Evolutionary conservation across 1,140 invertebrate species (phyloP).

Genomic region (Lepidostoma basale): DNA sequence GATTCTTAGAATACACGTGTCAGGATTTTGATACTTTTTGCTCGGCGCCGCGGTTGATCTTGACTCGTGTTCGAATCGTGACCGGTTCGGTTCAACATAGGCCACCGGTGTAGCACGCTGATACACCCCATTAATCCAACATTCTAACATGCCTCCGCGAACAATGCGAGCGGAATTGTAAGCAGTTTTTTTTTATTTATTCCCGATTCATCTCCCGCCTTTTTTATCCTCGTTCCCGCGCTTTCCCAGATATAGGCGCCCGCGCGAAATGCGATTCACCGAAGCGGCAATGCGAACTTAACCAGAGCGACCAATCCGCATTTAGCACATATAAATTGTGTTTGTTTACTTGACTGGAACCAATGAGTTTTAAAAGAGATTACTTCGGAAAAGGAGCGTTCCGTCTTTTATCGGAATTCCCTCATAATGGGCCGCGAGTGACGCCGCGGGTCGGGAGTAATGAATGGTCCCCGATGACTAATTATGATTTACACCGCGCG

Average conservation of each 20-base stretch:
- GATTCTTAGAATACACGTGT: no score
- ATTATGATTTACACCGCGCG: conserved; percentile 44
- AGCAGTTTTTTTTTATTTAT: conserved; percentile 20
- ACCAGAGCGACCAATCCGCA: no score
- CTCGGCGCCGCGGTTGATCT: not conserved
- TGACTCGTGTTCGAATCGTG: not conserved
- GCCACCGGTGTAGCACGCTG: not conserved
- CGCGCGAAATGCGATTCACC: no score
- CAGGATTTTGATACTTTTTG: not conserved
- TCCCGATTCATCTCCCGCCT: conserved; percentile 17
- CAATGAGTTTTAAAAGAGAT: no score
- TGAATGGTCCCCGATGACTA: conserved; percentile 44
- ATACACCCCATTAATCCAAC: conserved; percentile 14
- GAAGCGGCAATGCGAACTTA: no score
- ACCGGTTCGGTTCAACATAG: not conserved
- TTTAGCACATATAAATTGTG: no score
- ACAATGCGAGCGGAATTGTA: conserved; percentile 12
- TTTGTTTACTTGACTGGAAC: no score
- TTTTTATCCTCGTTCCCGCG: conserved; percentile 4
- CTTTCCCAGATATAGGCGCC: conserved; percentile 30
- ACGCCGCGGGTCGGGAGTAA: conserved; percentile 25
- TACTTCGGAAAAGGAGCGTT: no score
- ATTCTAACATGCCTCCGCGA: conserved; percentile 3
- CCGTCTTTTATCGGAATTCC: no score
- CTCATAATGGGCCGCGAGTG: conserved; percentile 34